Evolutionary conservation across 2,888 invertebrate genomes (phyloP), one percentile per base, ranked within the genome.

Genomic region (Metalampra italica): DNA sequence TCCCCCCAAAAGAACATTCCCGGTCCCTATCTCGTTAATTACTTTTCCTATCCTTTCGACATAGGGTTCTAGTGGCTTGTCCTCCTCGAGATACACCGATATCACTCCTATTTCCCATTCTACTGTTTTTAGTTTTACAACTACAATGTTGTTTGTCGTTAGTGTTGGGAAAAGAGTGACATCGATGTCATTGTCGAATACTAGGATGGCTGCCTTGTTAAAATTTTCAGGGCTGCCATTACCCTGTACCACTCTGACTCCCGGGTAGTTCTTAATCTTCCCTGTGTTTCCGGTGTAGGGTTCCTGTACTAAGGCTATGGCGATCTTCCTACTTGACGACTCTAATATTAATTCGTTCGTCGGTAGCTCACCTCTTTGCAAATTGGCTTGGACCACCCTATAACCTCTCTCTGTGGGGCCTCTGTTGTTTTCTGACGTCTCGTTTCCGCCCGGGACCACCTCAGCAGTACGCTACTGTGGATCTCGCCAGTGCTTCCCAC

Each of bases 1-100:
- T 0, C 60, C 59, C 9, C 47, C 60, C 13, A 62, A 15, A 5
- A 59, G n/a, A n/a, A n/a, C 38, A 46, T n/a, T n/a, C n/a, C n/a
- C n/a, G n/a, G n/a, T n/a, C n/a, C n/a, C n/a, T n/a, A n/a, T n/a
- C n/a, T n/a, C 30, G 4, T 29, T 7, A 7, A 22, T 13, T 11
- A 48, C 30, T 1, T 14, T 32, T n/a, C 15, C 22, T 9, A 53
- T 13, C 3, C 39, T 32, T 0, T 39, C 22, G 8, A 52, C 7
- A 38, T 54, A 47, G 3, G 50, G 53, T 1, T 48, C 48, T 1
- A 52, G 43, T 0, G 48, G 44, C 13, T 36, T 11, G 9, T 38
- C 14, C 2, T 29, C 46, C 12, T 55, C 55, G 11, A 53, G 40
- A 9, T 51, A 51, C 4, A 49, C 8, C 1, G 49, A 49, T 0